phyloP scores from a whole-genome alignment of 1,140 invertebrate species.

The Cotesia chilonis region DNA sequence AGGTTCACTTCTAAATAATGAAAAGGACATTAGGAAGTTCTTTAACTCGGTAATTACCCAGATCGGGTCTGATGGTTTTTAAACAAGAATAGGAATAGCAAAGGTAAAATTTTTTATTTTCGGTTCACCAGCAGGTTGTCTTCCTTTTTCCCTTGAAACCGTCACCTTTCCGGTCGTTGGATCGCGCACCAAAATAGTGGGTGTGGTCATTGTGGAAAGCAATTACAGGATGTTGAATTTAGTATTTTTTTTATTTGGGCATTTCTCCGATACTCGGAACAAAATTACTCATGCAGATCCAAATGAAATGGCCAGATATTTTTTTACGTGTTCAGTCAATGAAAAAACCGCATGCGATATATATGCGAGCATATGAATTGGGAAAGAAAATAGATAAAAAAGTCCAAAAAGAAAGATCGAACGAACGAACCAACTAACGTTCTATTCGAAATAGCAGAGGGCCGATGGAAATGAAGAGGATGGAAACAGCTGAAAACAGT shows the following conservation, averaged over 20 bases:
- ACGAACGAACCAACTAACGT: no score
- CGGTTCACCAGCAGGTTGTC: no score
- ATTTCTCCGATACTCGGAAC: not conserved
- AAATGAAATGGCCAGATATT: constrained; percentile 1
- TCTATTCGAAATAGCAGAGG: not conserved
- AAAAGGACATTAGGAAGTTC: no score
- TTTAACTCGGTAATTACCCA: no score
- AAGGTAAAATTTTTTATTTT: no score
- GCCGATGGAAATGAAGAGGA: not conserved
- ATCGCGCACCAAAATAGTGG: constrained; percentile 29
- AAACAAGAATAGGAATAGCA: no score
- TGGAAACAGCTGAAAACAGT: not conserved
- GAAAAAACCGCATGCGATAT: not conserved
- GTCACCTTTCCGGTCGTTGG: constrained; percentile 33
- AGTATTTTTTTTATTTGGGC: not conserved
- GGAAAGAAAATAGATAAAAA: not conserved
- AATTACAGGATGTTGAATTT: constrained; percentile 19
- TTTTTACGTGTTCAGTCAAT: constrained; percentile 6
- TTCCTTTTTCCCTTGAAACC: constrained; percentile 28
- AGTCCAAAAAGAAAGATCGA: no score
- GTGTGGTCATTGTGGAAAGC: constrained; percentile 32
- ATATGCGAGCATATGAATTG: not conserved
- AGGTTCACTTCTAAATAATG: no score
- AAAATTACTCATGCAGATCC: constrained; percentile 20
- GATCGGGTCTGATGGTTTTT: no score